phyloP scores from a whole-genome alignment of 2,888 invertebrate species.

The Drosophila pseudotakahashii region DNA sequence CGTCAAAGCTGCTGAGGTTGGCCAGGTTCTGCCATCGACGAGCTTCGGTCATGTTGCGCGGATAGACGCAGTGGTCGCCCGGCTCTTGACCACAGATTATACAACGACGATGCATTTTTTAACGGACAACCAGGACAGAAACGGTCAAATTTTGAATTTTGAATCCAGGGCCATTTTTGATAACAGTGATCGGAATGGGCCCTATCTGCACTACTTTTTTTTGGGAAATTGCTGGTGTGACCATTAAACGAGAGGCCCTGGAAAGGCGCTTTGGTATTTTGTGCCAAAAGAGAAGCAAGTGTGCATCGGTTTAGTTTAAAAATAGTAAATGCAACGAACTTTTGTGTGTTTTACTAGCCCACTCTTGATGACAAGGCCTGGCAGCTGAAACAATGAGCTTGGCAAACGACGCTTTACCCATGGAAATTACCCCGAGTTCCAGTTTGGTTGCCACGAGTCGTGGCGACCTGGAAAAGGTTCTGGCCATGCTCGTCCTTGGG shows the following conservation, averaged over 20 bases:
- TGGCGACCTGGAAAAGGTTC: conserved; percentile 86
- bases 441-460: conserved; percentile 26
- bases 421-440: conserved; percentile 4
- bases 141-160: conserved; percentile 50
- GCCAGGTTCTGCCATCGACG: conserved; percentile 49
- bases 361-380: conserved; percentile 44
- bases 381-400: conserved; percentile 41
- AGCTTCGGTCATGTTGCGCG: conserved; percentile 50
- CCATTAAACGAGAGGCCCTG: background rate
- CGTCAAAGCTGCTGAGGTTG: conserved; percentile 23
- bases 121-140: conserved; percentile 20
- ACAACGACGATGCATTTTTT: conserved; percentile 60
- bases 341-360: conserved; percentile 13
- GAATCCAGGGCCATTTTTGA: background rate
- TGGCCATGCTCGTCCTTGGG: conserved; percentile 88
- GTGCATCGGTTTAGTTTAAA: conserved; percentile 39
- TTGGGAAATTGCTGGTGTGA: background rate
- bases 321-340: conserved; percentile 51
- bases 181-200: conserved; percentile 4
- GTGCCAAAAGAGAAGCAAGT: too few relatives aligned
- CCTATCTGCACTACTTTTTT: background rate
- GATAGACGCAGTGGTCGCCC: conserved; percentile 28
- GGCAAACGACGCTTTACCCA: conserved; percentile 15
- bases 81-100: conserved; percentile 60
- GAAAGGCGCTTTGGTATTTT: conserved; percentile 4